These are phyloP conservation scores for Chrysopa pallens DNA, from an alignment of 1,140 invertebrate genomes.

Conservation along the genomic window DNA sequence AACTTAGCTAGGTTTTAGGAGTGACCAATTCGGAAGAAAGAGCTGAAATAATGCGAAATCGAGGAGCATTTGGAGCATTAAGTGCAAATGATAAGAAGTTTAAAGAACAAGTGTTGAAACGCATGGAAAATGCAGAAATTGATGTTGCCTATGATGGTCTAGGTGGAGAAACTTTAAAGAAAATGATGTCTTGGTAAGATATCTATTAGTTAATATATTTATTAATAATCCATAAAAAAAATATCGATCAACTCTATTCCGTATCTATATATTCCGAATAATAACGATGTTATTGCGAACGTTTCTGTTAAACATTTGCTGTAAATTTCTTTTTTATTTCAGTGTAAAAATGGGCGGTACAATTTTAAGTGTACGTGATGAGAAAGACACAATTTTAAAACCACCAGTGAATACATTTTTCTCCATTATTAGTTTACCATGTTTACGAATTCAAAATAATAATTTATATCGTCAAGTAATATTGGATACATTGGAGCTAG, in stretches of 20 bases:
- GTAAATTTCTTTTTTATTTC: constrained; percentile 12
- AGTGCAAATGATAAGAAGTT: constrained; percentile 26
- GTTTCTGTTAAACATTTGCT: no score
- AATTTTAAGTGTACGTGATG: constrained; percentile 24
- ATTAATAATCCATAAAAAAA: no score
- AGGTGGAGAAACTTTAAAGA: constrained; percentile 30
- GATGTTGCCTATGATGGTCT: constrained; percentile 36
- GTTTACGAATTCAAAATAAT: constrained; percentile 13
- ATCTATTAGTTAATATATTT: no score
- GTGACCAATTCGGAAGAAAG: constrained; percentile 31
- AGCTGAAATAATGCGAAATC: constrained; percentile 27
- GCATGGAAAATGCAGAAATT: constrained; percentile 28
- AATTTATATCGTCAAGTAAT: constrained; percentile 19
- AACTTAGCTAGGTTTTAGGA: constrained; percentile 27
- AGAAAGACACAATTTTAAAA: constrained; percentile 10
- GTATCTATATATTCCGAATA: no score
- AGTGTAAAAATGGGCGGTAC: constrained; percentile 27
- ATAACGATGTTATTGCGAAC: no score
- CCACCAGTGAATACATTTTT: constrained; percentile 12
- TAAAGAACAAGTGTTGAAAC: constrained; percentile 24
- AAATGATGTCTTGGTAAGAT: constrained; percentile 27
- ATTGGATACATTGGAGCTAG: constrained; percentile 29
- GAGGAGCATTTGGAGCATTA: constrained; percentile 31
- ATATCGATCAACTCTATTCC: no score
- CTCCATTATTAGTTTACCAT: constrained; percentile 12